phyloP scores from a whole-genome alignment of 2,797 vertebrate genomes.

The Rhinatrema bivittatum region DNA sequence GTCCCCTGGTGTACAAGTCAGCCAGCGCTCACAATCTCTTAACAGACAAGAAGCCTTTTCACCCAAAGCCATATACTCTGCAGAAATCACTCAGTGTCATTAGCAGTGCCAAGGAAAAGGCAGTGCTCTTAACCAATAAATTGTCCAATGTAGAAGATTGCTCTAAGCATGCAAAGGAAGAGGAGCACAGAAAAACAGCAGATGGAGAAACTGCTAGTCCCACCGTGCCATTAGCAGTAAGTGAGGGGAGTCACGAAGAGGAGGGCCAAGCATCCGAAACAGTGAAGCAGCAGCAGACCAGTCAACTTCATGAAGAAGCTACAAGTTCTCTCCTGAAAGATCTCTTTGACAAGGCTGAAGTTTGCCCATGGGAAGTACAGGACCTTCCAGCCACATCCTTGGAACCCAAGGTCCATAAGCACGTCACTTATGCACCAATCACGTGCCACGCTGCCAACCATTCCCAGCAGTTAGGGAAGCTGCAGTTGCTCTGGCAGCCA shows the following conservation, averaged over 20 bases:
- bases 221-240: fast-evolving
- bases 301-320: constrained; percentile 16
- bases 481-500: constrained; percentile 11
- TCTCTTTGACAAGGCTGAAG: constrained; percentile 49
- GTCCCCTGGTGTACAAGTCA: constrained; percentile 74
- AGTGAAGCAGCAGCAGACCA: neutral
- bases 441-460: constrained; percentile 43
- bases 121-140: constrained; percentile 36
- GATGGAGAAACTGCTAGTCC: neutral
- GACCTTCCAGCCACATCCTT: constrained; percentile 11
- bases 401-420: constrained; percentile 54
- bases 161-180: constrained; percentile 14
- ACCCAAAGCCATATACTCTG: constrained; percentile 52
- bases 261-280: fast-evolving
- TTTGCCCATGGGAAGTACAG: constrained; percentile 51
- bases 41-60: constrained; percentile 57
- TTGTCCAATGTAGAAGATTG: constrained; percentile 50
- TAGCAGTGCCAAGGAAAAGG: constrained; percentile 36
- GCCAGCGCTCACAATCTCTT: constrained; percentile 83
- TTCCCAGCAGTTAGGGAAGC: constrained; percentile 10
- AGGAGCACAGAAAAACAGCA: constrained; percentile 8
- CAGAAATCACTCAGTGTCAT: constrained; percentile 80
- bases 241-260: fast-evolving
- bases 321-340: constrained; percentile 49
- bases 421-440: constrained; percentile 61